A percentile compares a stretch with the other conserved stretches of the same genome.
phyloP scores from a whole-genome alignment of 2,888 invertebrate genomes.

The Sinodicranocentrus sp. region DNA sequence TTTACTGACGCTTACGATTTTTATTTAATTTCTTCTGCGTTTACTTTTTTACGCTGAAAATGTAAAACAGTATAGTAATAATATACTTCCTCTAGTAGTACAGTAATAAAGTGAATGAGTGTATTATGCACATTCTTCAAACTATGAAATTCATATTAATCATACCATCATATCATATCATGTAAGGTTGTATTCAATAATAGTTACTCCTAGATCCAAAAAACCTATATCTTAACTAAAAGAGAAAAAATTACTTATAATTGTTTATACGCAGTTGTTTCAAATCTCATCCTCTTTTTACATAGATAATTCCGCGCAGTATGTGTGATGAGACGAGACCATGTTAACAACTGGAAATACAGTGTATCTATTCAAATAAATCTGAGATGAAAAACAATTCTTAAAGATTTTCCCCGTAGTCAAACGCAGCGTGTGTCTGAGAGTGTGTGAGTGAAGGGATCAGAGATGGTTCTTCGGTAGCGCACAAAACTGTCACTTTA shows the following conservation, averaged over 20 bases:
- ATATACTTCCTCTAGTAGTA: constrained; percentile 64
- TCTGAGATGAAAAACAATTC: constrained; percentile 60
- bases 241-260: constrained; percentile 55
- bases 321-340: constrained; percentile 64
- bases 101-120: constrained; percentile 69
- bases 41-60: constrained; percentile 70
- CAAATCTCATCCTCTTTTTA: constrained; percentile 66
- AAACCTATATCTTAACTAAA: constrained; percentile 64
- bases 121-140: constrained; percentile 67
- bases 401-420: constrained; percentile 47
- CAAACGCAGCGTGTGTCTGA: constrained; percentile 63
- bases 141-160: constrained; percentile 61
- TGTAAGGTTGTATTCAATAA: constrained; percentile 66
- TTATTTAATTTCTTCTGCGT: constrained; percentile 65
- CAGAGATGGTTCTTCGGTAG: constrained; percentile 67
- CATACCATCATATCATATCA: constrained; percentile 41
- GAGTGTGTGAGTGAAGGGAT: constrained; percentile 66
- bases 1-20: constrained; percentile 68
- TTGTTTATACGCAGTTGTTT: constrained; percentile 60
- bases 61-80: constrained; percentile 70
- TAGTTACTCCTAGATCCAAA: constrained; percentile 57
- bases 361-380: constrained; percentile 32
- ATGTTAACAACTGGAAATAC: constrained; percentile 63
- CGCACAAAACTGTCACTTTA: constrained; percentile 48
- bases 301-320: constrained; percentile 53